Conservation (phyloP, 2,113 vertebrate species). For the Chiloscyllium plagiosum region DNA sequence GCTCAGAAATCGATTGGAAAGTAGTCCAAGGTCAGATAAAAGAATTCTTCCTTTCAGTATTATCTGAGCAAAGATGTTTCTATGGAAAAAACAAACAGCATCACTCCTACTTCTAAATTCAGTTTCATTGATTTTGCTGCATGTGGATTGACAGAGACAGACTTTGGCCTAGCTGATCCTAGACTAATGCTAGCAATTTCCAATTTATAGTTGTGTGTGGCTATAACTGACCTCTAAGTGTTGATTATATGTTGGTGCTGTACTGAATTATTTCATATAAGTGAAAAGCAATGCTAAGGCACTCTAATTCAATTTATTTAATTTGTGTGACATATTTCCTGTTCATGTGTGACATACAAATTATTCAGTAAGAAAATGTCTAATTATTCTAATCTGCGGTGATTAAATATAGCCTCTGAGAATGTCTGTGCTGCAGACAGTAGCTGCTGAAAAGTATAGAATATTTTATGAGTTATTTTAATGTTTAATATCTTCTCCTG, state of each 20-base stretch:
- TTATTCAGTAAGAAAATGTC: slow-evolving; percentile 14
- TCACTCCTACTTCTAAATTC: slow-evolving; percentile 29
- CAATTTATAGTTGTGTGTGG: neutral
- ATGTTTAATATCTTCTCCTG: neutral
- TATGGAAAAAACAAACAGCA: slow-evolving; percentile 16
- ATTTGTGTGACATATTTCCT: slow-evolving; percentile 11
- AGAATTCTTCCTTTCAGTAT: slow-evolving; percentile 25
- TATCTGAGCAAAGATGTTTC: slow-evolving; percentile 15
- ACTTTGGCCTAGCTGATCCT: neutral
- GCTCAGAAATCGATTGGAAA: slow-evolving; percentile 22
- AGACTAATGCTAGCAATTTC: slow-evolving; percentile 24
- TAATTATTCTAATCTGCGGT: slow-evolving; percentile 25
- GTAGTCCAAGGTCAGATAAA: slow-evolving; percentile 22
- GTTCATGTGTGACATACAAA: slow-evolving; percentile 4
- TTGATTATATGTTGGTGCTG: slow-evolving; percentile 2
- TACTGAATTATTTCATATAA: neutral
- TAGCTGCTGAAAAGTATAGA: neutral
- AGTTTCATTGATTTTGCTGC: slow-evolving; percentile 34
- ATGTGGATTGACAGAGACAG: slow-evolving; percentile 24
- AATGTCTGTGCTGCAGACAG: neutral
- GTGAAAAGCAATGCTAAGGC: neutral
- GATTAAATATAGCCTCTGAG: slow-evolving; percentile 22
- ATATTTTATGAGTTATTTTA: slow-evolving; percentile 17
- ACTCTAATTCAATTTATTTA: neutral
- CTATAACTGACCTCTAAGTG: neutral